Conservation (phyloP, 2,113 vertebrate genomes). For the Lanius ludovicianus region DNA sequence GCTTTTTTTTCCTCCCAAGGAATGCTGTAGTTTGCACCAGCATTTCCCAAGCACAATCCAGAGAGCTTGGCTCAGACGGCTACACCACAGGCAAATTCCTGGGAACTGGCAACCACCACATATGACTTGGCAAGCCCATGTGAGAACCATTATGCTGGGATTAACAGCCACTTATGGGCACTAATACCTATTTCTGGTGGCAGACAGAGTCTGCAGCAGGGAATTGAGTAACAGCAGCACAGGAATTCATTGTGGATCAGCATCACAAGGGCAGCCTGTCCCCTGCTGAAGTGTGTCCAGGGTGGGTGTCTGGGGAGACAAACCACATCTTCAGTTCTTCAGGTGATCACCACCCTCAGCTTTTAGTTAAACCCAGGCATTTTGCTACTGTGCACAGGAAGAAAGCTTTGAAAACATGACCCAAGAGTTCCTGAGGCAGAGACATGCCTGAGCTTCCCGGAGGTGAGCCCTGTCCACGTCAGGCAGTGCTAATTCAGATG, state of each 20-base stretch:
- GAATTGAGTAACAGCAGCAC: not conserved
- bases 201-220: not conserved
- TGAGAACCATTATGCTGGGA: not conserved
- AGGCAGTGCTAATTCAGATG: constrained; percentile 17
- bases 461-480: not conserved
- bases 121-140: not conserved
- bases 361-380: not conserved
- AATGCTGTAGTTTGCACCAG: not conserved
- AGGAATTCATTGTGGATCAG: not conserved
- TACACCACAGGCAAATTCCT: not conserved
- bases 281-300: not conserved
- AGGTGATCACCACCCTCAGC: not conserved
- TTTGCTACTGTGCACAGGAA: not conserved
- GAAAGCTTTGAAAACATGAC: constrained; percentile 33
- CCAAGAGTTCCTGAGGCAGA: constrained; percentile 26
- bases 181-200: constrained; percentile 19
- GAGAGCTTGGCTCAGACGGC: not conserved
- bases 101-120: not conserved
- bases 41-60: not conserved
- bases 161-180: constrained; percentile 24
- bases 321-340: not conserved
- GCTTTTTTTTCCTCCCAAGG: not conserved
- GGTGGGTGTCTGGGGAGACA: not conserved
- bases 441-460: not conserved
- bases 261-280: not conserved